phyloP scores from a whole-genome alignment of 2,888 invertebrate genomes.

The Opisthograptis luteolata region DNA sequence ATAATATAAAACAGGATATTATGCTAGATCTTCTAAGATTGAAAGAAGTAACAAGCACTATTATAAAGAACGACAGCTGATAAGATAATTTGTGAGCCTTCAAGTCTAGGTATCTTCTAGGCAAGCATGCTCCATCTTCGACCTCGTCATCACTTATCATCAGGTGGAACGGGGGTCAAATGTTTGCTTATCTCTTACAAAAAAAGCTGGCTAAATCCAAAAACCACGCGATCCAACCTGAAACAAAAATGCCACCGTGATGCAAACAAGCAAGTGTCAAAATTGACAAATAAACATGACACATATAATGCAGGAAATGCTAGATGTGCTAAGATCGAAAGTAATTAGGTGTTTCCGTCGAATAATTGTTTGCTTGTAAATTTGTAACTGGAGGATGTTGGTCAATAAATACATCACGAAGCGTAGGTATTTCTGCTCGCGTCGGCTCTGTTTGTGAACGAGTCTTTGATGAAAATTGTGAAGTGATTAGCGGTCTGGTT shows the following conservation, averaged over 20 bases:
- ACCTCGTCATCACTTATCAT: too few species aligned
- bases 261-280: neutral
- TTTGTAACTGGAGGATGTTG: conserved; percentile 25
- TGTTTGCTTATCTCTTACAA: too few species aligned
- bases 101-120: too few species aligned
- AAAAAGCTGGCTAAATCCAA: too few species aligned
- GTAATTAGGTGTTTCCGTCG: conserved; percentile 40
- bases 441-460: neutral
- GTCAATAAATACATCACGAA: conserved; percentile 18
- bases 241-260: too few species aligned
- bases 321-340: conserved; percentile 39
- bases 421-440: conserved; percentile 6
- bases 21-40: conserved; percentile 37
- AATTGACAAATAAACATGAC: conserved; percentile 34
- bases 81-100: too few species aligned
- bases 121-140: too few species aligned
- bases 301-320: conserved; percentile 34
- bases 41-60: too few species aligned
- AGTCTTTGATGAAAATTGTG: conserved; percentile 6
- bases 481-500: conserved; percentile 6
- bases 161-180: too few species aligned
- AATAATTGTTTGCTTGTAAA: conserved; percentile 35
- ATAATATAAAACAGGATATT: too few species aligned
- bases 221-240: too few species aligned
- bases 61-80: too few species aligned